Conservation (phyloP, 1,140 invertebrate species). For the Caerostris extrusa region DNA sequence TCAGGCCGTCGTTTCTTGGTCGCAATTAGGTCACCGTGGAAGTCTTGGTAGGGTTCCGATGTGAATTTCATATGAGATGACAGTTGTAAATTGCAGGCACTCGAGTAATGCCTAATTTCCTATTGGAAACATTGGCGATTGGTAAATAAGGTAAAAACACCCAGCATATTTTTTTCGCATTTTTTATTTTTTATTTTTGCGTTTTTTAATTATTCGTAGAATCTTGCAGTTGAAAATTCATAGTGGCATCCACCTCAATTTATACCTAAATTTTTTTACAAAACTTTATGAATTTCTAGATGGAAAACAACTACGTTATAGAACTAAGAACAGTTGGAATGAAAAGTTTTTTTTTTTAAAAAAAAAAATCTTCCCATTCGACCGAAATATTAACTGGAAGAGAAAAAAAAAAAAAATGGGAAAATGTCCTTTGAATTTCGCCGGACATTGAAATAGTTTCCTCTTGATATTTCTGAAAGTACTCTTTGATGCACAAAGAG, state of each 20-base stretch:
- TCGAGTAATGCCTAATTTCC: too few species aligned
- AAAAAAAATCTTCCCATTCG: neutral
- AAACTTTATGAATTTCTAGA: neutral
- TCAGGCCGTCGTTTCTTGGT: too few species aligned
- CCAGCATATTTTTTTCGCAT: too few species aligned
- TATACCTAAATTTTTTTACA: neutral
- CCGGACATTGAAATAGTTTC: neutral
- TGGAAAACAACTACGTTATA: neutral
- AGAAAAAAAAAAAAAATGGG: neutral
- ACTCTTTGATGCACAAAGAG: neutral
- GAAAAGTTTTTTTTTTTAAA: neutral
- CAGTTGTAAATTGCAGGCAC: too few species aligned
- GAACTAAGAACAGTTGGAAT: neutral
- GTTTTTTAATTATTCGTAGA: too few species aligned
- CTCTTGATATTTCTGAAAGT: neutral
- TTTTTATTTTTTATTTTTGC: too few species aligned
- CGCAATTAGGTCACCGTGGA: too few species aligned
- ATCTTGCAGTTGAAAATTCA: too few species aligned
- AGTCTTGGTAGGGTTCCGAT: too few species aligned
- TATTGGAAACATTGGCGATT: too few species aligned
- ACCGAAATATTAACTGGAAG: neutral
- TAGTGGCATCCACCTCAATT: neutral
- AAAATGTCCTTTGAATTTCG: conserved; percentile 9
- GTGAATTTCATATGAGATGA: too few species aligned
- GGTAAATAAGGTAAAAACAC: too few species aligned